Evolutionary conservation across 1,140 invertebrate species (phyloP).

Genomic region (Drosophila nebulosa): DNA sequence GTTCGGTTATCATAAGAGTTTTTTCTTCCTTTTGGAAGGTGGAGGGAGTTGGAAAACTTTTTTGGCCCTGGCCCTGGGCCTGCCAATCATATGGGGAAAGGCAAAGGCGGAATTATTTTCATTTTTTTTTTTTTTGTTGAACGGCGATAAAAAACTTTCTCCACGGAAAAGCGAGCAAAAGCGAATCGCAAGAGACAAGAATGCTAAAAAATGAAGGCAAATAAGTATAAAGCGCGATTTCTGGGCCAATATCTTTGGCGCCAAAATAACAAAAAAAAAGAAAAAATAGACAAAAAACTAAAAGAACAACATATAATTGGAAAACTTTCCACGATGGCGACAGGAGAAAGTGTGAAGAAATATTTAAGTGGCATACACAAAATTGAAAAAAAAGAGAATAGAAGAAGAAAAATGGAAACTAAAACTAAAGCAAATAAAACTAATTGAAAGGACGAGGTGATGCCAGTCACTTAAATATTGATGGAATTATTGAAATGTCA

Average conservation of each 20-base stretch:
- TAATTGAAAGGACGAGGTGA: neutral
- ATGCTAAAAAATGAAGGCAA: conserved; percentile 11
- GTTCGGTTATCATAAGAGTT: conserved; percentile 44
- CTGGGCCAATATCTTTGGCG: conserved; percentile 34
- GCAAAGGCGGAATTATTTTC: conserved; percentile 55
- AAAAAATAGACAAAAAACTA: conserved; percentile 14
- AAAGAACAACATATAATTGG: conserved; percentile 67
- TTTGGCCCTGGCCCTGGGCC: neutral
- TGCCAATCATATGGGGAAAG: neutral
- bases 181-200: neutral
- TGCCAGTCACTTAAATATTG: conserved; percentile 37
- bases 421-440: conserved; percentile 5
- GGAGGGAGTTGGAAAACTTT: conserved; percentile 44
- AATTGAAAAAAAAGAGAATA: conserved; percentile 39
- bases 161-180: conserved; percentile 28
- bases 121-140: conserved; percentile 13
- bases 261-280: conserved; percentile 25
- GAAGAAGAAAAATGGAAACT: neutral
- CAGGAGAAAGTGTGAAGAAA: conserved; percentile 70
- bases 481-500: conserved; percentile 55
- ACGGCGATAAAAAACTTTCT: conserved; percentile 70
- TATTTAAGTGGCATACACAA: conserved; percentile 59
- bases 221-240: conserved; percentile 36
- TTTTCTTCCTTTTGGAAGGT: neutral
- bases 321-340: conserved; percentile 61